Base-by-base conservation (phyloP, 1,140 invertebrate species). In the Pentalonia nigronervosa region DNA sequence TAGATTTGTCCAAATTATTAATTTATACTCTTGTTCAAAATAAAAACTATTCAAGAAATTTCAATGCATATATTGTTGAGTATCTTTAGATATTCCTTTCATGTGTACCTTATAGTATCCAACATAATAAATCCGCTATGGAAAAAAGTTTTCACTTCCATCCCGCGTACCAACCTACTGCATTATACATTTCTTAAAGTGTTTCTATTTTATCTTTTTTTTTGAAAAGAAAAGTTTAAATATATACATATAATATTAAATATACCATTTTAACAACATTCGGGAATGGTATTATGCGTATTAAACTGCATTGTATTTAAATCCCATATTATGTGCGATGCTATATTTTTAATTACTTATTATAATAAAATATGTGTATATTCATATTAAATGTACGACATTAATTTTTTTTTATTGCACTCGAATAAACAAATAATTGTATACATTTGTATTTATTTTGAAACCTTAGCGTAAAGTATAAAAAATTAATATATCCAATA, bases 161-260 rank as follows among this genome's bases (percentile, higher is more conserved):
- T 36, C 21, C 34, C 34, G 60, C 60, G 60, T 17, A 0, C n/a
- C 6, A n/a, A 76, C 60, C 60, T 76, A 17, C 60, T 76, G 60
- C 30, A 76, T 76, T 76, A 76, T n/a, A 76, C 60, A 76, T 76
- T 76, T 76, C n/a, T 76, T 76, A 76, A 76, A 76, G 60, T 76
- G 60, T 76, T 76, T 76, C 60, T 76, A 76, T 76, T n/a, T 76
- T 76, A 17, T 76, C 14, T 76, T 76, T 76, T 76, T 60, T 60
- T 60, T 60, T 34, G n/a, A 17, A n/a, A 76, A 76, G n/a, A 76
- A 76, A 14, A 25, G 60, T 76, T 76, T n/a, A 76, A 76, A n/a
- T 34, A 76, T n/a, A 76, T 76, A 76, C 60, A 76, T 76, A n/a
- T 4, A n/a, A 76, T 76, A n/a, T 76, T n/a, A 76, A n/a, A n/a